Percentiles rank a stretch among this genome's conserved stretches.
Conservation (phyloP, 2,113 vertebrate genomes). For the Poicephalus meyeri region DNA sequence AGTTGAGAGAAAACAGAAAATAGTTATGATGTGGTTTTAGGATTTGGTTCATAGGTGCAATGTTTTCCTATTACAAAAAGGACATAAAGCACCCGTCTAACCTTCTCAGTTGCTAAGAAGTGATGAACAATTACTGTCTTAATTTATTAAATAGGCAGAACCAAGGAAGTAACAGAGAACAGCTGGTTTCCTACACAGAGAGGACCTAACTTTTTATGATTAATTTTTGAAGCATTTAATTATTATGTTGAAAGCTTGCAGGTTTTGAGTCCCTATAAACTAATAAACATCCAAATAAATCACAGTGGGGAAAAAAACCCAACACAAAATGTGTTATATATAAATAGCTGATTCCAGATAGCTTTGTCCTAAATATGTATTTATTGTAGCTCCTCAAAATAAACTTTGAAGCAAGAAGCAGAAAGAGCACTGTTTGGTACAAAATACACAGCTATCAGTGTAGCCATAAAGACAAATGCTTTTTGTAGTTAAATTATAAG, state of each 20-base stretch:
- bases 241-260: not conserved
- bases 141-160: not conserved
- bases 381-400: not conserved
- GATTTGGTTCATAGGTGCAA: not conserved
- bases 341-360: not conserved
- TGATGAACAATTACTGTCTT: not conserved
- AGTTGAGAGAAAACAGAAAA: not conserved
- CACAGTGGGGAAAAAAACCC: fast-evolving
- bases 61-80: not conserved
- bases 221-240: not conserved
- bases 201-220: not conserved
- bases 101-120: not conserved
- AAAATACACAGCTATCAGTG: not conserved
- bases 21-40: not conserved
- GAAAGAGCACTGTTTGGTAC: not conserved
- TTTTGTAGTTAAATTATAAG: not conserved
- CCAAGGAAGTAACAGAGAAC: not conserved
- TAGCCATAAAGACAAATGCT: not conserved
- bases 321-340: not conserved
- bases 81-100: not conserved
- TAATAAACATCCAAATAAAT: not conserved
- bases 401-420: not conserved
- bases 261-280: not conserved
- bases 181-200: not conserved
- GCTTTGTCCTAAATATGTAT: not conserved